A percentile compares a stretch with the other conserved stretches of the same genome.
Evolutionary conservation across 2,888 invertebrate genomes (phyloP).

Genomic region (Hesperia comma): DNA sequence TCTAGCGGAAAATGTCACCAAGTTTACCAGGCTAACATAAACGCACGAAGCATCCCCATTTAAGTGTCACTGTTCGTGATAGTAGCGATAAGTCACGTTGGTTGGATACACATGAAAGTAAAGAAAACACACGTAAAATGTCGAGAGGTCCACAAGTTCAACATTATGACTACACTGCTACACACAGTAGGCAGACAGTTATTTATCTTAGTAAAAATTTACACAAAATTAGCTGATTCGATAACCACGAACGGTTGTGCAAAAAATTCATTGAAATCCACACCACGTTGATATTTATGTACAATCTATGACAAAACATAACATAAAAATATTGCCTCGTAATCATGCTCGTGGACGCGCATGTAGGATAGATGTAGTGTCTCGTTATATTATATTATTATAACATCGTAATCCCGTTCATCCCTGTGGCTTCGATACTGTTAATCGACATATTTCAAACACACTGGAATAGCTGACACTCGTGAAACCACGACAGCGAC

Average conservation of each 20-base stretch:
- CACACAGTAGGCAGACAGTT: no score
- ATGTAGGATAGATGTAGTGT: neutral
- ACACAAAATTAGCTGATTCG: no score
- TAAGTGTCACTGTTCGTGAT: constrained; percentile 23
- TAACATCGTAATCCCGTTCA: constrained; percentile 41
- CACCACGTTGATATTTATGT: no score
- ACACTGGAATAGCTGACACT: neutral
- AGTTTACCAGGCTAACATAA: constrained; percentile 61
- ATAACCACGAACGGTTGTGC: no score
- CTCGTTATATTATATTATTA: constrained; percentile 31
- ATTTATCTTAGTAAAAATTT: constrained; percentile 4
- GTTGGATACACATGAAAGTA: constrained; percentile 20
- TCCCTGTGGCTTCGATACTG: constrained; percentile 54
- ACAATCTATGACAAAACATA: no score
- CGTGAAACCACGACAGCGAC: constrained; percentile 58
- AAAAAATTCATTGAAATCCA: no score
- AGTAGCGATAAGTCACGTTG: constrained; percentile 12
- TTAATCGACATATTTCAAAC: constrained; percentile 52
- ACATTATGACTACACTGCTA: neutral
- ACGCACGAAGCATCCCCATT: constrained; percentile 10
- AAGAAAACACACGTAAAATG: constrained; percentile 24
- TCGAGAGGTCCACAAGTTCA: constrained; percentile 14
- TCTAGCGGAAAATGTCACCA: constrained; percentile 63
- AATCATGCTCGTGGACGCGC: constrained; percentile 5
- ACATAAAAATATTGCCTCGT: no score